A percentile compares a stretch with the other conserved stretches of the same genome.
Conservation (phyloP, 1,140 invertebrate species). For the Samia ricini region DNA sequence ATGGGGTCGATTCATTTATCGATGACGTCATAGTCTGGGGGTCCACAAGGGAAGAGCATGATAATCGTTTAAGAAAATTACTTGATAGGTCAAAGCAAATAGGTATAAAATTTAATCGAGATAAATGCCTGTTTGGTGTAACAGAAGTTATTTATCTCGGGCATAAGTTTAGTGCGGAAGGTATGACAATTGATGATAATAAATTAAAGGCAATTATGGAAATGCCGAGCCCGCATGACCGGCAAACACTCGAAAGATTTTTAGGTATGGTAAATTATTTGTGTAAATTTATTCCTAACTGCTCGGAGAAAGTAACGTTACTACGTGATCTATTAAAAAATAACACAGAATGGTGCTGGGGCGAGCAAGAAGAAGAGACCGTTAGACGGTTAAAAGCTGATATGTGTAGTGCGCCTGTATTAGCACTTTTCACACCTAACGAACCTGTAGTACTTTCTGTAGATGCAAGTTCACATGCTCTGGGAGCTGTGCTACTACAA, state of each 20-base stretch:
- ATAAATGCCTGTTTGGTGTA: constrained; percentile 4
- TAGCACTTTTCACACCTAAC: no score
- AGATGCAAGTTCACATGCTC: no score
- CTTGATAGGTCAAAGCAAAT: constrained; percentile 5
- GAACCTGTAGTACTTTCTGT: no score
- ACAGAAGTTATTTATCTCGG: constrained; percentile 7
- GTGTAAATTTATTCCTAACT: constrained; percentile 31
- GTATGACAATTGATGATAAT: constrained; percentile 1
- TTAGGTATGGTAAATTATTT: constrained; percentile 64
- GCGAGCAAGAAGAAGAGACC: constrained; percentile 20
- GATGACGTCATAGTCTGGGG: constrained; percentile 14
- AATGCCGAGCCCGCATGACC: constrained; percentile 33
- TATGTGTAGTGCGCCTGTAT: no score
- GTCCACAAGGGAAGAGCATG: background rate
- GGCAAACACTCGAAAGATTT: constrained; percentile 55
- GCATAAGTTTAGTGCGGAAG: background rate
- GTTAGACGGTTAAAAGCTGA: no score
- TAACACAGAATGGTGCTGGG: constrained; percentile 55
- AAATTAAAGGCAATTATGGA: constrained; percentile 11
- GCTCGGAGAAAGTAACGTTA: constrained; percentile 42
- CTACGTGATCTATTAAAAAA: constrained; percentile 33
- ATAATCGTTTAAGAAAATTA: background rate
- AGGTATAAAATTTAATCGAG: constrained; percentile 13
- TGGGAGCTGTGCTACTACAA: no score
- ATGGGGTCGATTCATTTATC: constrained; percentile 9